phyloP scores from a whole-genome alignment of 2,888 invertebrate genomes.

The Clostera curtula region DNA sequence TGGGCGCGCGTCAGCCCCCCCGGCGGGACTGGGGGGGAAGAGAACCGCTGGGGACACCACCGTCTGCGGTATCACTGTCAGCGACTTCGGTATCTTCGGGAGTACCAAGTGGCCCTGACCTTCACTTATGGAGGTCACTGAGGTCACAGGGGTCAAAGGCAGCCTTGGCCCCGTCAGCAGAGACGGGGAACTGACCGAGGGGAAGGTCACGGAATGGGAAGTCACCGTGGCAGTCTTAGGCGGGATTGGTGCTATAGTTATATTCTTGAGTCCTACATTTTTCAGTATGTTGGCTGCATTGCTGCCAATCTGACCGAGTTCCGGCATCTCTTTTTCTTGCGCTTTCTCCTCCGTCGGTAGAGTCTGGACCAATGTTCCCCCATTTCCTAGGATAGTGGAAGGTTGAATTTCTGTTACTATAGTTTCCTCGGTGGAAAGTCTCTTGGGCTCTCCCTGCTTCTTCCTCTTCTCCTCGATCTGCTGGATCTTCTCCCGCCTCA shows the following conservation, averaged over 20 bases:
- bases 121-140: constrained; percentile 35
- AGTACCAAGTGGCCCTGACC: constrained; percentile 66
- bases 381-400: constrained; percentile 53
- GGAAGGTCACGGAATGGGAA: constrained; percentile 36
- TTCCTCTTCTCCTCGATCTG: constrained; percentile 71
- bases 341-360: constrained; percentile 32
- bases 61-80: constrained; percentile 85
- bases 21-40: constrained; percentile 16
- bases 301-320: constrained; percentile 36
- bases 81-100: constrained; percentile 87
- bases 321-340: constrained; percentile 32
- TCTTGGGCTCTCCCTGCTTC: no score
- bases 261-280: constrained; percentile 65
- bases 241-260: constrained; percentile 64
- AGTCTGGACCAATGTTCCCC: constrained; percentile 50
- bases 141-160: constrained; percentile 47
- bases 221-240: constrained; percentile 58
- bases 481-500: constrained; percentile 79
- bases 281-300: constrained; percentile 64
- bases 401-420: constrained; percentile 55
- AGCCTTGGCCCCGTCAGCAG: constrained; percentile 45
- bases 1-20: constrained; percentile 32
- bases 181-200: constrained; percentile 39
- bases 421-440: constrained; percentile 31
- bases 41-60: constrained; percentile 21